A percentile compares a stretch with the other conserved stretches of the same genome.
These are phyloP conservation scores for Eucera pruinosa DNA, from an alignment of 2,888 invertebrate species.

Conservation along the genomic window DNA sequence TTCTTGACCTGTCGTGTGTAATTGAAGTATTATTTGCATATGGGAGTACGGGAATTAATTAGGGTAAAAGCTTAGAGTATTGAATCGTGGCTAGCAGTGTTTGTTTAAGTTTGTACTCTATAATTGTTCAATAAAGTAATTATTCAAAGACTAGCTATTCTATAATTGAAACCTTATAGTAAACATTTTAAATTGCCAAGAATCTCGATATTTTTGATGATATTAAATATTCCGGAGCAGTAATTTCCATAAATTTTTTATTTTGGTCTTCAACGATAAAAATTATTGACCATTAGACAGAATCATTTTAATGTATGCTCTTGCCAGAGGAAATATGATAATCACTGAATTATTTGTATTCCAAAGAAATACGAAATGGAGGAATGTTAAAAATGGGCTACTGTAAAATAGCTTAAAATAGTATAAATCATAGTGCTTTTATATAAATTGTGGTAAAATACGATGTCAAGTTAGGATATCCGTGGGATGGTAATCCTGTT, in stretches of 20 bases:
- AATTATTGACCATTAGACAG: background rate
- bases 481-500: background rate
- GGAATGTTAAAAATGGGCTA: slow-evolving; percentile 6
- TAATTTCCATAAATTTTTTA: background rate
- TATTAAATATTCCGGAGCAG: too few species aligned
- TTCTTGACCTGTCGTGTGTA: slow-evolving; percentile 6
- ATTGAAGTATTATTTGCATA: background rate
- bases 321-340: background rate
- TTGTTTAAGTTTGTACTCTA: background rate
- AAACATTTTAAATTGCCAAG: too few species aligned
- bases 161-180: too few species aligned
- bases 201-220: background rate
- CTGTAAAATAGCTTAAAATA: slow-evolving; percentile 10
- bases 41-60: too few species aligned
- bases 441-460: background rate
- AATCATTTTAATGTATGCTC: background rate
- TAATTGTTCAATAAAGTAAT: too few species aligned
- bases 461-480: slow-evolving; percentile 4
- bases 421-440: slow-evolving; percentile 20
- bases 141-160: too few species aligned
- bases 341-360: slow-evolving; percentile 20
- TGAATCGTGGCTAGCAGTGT: background rate
- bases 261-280: background rate
- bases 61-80: too few species aligned
- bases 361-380: background rate